A percentile compares a stretch with the other conserved stretches of the same genome.
phyloP scores from a whole-genome alignment of 2,888 invertebrate species.

The Thysanoteuthis rhombus region DNA sequence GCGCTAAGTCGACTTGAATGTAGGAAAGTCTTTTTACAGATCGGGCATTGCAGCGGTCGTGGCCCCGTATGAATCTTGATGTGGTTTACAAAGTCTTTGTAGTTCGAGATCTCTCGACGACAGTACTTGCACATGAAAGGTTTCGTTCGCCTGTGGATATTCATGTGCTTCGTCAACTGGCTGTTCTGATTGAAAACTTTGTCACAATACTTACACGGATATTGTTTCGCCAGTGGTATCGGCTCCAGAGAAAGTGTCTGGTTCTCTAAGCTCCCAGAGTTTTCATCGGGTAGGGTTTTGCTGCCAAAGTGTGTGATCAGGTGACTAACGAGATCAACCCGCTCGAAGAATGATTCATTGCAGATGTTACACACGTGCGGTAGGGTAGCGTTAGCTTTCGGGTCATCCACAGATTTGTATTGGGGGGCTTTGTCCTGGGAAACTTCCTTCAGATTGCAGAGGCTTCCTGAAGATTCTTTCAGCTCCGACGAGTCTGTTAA shows the following conservation, averaged over 20 bases:
- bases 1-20: conserved; percentile 22
- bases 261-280: too few species aligned
- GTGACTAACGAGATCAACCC: neutral
- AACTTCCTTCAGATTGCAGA: neutral
- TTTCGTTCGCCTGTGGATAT: neutral
- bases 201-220: neutral
- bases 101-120: neutral
- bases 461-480: neutral
- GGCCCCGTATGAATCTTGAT: conserved; percentile 24
- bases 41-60: neutral
- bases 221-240: neutral
- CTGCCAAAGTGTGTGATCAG: conserved; percentile 17
- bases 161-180: neutral
- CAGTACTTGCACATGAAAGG: conserved; percentile 1
- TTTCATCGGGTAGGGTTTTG: neutral
- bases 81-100: conserved; percentile 20
- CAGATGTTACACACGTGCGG: neutral
- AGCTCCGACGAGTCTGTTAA: neutral
- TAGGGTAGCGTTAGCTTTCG: neutral
- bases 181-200: neutral
- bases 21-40: neutral
- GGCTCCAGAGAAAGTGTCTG: neutral
- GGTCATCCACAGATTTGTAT: neutral
- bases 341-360: neutral
- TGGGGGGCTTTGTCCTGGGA: neutral